Conservation (phyloP, 2,113 vertebrate genomes). For the Brachypteracias leptosomus region DNA sequence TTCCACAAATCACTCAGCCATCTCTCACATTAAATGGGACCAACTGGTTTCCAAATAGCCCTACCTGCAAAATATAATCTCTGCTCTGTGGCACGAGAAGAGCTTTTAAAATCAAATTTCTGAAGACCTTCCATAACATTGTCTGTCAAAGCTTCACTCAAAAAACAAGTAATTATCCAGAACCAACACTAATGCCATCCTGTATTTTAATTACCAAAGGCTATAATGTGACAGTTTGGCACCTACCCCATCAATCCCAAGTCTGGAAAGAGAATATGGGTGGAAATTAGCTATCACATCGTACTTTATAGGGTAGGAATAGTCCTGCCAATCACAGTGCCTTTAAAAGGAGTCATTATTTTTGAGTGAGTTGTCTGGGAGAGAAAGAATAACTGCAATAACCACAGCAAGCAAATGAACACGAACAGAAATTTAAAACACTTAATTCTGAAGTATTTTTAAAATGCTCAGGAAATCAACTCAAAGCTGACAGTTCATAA, state of each 20-base stretch:
- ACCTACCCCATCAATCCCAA: background rate
- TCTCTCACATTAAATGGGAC: constrained; percentile 30
- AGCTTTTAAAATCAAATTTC: background rate
- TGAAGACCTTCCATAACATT: background rate
- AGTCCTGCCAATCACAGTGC: constrained; percentile 3
- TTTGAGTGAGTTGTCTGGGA: constrained; percentile 3
- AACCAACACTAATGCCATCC: constrained; percentile 1
- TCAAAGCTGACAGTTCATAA: background rate
- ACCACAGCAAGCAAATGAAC: background rate
- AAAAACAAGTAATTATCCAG: constrained; percentile 30
- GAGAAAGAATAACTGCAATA: background rate
- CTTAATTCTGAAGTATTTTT: background rate
- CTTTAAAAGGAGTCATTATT: constrained; percentile 37
- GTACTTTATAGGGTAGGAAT: background rate
- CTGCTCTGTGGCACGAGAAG: background rate
- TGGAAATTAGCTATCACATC: background rate
- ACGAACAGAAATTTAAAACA: background rate
- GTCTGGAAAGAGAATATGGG: background rate
- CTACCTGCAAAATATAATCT: constrained; percentile 27
- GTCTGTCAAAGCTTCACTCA: constrained; percentile 3
- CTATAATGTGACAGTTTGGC: constrained; percentile 14
- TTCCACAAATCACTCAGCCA: constrained; percentile 55
- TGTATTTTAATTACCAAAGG: constrained; percentile 37
- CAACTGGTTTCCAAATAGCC: constrained; percentile 1
- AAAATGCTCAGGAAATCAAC: background rate